Evolutionary conservation across 2,888 invertebrate genomes (phyloP), one percentile per base, ranked within the genome.

Genomic region (Cryptus armator): DNA sequence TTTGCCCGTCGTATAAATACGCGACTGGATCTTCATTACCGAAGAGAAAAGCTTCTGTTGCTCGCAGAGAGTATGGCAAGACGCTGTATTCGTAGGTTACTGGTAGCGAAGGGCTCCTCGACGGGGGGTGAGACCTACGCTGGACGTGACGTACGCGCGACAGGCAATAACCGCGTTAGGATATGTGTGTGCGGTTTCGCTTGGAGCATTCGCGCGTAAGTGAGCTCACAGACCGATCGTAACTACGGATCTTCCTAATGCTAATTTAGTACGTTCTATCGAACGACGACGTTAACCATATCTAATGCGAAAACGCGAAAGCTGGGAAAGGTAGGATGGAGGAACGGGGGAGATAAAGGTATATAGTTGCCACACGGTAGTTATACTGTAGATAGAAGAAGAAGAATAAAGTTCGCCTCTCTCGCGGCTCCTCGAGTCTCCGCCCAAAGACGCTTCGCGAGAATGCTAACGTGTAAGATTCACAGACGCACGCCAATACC

Each of bases 211-310:
- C 75, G 82, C 75, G 80, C 48, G 43, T 51, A 77, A 64, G 59
- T 51, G 64, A 84, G 66, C 76, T 72, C 76, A 48, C 81, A 43
- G 51, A 81, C 81, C 66, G 81, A 74, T 89, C 90, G 88, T 91
- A 92, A 92, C 91, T 91, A 91, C 85, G 90, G 90, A 92, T 93
- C 90, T 89, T 88, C 84, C 89, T 92, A 93, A 93, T 91, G 90
- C 90, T 92, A 90, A 93, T 92, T 92, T 92, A 92, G 90, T 91
- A 86, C 84, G 86, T 84, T 90, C 89, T 88, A 89, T 90, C 88
- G 87, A 85, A 85, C 83, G 75, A 32, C 62, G 88, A 87, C 90
- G 89, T 90, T 91, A 91, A 90, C 90, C 89, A 88, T 91, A 91
- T 91, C 90, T 91, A 91, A 91, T 89, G 89, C 86, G 86, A 88